Evolutionary conservation across 2,797 vertebrate species (phyloP).

Genomic region (Craterocephalus amniculus): DNA sequence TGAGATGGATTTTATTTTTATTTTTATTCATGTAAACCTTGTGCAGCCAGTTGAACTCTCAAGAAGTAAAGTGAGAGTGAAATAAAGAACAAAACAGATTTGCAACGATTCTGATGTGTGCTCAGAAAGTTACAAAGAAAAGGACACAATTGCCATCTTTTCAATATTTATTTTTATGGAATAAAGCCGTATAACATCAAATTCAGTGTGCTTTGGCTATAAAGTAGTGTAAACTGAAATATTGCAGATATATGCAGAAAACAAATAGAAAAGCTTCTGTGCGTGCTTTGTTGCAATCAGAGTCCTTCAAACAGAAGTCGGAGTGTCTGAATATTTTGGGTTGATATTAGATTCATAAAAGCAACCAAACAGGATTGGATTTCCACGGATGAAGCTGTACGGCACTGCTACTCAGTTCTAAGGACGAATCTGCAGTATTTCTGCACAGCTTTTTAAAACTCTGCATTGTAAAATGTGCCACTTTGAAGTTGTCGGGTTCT

Average conservation of each 20-base stretch:
- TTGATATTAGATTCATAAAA: neutral
- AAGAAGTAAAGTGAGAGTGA: neutral
- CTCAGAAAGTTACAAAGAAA: neutral
- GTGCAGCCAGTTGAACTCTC: too few relatives aligned
- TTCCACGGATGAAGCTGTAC: neutral
- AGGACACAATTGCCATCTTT: too few relatives aligned
- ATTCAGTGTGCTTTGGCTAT: neutral
- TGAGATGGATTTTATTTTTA: too few relatives aligned
- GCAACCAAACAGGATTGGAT: neutral
- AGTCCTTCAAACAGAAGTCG: slow-evolving; percentile 10
- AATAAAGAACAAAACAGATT: neutral
- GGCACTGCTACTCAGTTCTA: neutral
- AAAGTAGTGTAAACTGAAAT: too few relatives aligned
- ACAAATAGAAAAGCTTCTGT: neutral
- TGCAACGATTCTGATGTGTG: neutral
- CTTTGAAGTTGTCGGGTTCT: slow-evolving; percentile 4
- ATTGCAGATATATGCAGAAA: neutral
- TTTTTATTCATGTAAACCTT: too few relatives aligned
- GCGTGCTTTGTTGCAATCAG: neutral
- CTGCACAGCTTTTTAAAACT: slow-evolving; percentile 14
- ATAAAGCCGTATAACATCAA: too few relatives aligned
- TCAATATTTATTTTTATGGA: too few relatives aligned
- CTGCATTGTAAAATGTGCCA: slow-evolving; percentile 15
- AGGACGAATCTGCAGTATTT: neutral
- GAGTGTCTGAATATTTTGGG: neutral